Evolutionary conservation across 1,140 invertebrate species (phyloP).

Genomic region (Radopholus similis): DNA sequence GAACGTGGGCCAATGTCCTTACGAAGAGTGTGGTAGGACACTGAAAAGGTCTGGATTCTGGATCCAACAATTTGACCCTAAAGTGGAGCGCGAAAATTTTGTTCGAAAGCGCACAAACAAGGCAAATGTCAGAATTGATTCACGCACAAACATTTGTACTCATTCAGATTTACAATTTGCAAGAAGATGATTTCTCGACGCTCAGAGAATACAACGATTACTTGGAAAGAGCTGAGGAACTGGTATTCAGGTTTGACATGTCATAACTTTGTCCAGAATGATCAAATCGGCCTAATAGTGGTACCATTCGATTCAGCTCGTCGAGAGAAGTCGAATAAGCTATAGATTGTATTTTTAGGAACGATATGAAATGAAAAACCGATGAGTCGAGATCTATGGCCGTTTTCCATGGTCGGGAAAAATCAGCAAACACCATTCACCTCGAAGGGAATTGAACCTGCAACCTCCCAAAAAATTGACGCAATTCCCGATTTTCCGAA

Average conservation of each 20-base stretch:
- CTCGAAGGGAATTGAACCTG: too few relatives aligned
- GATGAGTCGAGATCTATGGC: too few relatives aligned
- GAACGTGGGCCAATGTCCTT: conserved; percentile 83
- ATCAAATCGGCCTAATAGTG: too few relatives aligned
- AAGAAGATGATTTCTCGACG: conserved; percentile 79
- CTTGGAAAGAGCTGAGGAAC: conserved; percentile 79
- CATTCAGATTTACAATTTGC: conserved; percentile 77
- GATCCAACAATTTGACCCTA: conserved; percentile 86
- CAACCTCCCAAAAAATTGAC: too few relatives aligned
- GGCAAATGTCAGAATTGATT: conserved; percentile 60
- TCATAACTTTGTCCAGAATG: too few relatives aligned
- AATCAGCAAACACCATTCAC: neutral
- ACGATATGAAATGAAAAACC: too few relatives aligned
- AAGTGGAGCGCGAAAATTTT: conserved; percentile 94
- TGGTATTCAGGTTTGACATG: conserved; percentile 69
- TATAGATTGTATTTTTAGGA: too few relatives aligned
- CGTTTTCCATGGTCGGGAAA: too few relatives aligned
- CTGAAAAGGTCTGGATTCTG: conserved; percentile 83
- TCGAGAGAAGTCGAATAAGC: too few relatives aligned
- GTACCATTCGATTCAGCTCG: too few relatives aligned
- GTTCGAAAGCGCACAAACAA: conserved; percentile 81
- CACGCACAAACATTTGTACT: neutral
- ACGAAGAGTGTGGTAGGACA: conserved; percentile 75
- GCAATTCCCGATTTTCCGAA: too few relatives aligned
- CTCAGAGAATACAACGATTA: conserved; percentile 86